Conservation (phyloP, 2,797 vertebrate species). For the Anas flavirostris region DNA sequence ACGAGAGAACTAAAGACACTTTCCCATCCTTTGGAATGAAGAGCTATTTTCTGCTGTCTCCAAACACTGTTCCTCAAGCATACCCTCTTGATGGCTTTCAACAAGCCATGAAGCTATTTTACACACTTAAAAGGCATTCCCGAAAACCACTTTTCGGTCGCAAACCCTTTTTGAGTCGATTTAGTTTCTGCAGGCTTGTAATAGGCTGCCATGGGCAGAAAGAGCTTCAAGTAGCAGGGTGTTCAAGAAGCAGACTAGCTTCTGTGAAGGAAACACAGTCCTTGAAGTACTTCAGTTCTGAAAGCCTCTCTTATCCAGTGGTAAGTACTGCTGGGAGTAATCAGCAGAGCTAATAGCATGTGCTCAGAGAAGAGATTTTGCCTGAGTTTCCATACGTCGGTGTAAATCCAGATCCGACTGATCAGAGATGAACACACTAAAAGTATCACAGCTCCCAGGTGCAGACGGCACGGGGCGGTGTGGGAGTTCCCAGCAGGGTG, state of each 20-base stretch:
- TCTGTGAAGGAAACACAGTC: constrained; percentile 26
- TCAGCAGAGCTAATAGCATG: constrained; percentile 6
- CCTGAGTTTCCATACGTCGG: not conserved
- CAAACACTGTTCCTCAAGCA: constrained; percentile 5
- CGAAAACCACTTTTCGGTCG: constrained; percentile 22
- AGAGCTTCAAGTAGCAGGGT: constrained; percentile 18
- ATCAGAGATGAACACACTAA: not conserved
- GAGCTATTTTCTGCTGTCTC: constrained; percentile 34
- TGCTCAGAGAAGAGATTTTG: not conserved
- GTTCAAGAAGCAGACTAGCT: constrained; percentile 25
- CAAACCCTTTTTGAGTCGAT: not conserved
- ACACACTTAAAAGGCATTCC: constrained; percentile 14
- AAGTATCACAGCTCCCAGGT: not conserved
- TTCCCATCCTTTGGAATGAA: not conserved
- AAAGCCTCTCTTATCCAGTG: constrained; percentile 30
- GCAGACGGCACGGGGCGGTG: not conserved
- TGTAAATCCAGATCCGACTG: not conserved
- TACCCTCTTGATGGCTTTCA: constrained; percentile 38
- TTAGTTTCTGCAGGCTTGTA: constrained; percentile 8
- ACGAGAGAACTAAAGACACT: constrained; percentile 15
- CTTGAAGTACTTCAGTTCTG: constrained; percentile 54
- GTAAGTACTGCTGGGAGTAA: constrained; percentile 42
- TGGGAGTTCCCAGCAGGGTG: not conserved
- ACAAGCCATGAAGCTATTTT: constrained; percentile 24
- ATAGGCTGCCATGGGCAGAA: not conserved